Conservation (phyloP, 2,113 vertebrate species). For the Aldabrachelys gigantea region DNA sequence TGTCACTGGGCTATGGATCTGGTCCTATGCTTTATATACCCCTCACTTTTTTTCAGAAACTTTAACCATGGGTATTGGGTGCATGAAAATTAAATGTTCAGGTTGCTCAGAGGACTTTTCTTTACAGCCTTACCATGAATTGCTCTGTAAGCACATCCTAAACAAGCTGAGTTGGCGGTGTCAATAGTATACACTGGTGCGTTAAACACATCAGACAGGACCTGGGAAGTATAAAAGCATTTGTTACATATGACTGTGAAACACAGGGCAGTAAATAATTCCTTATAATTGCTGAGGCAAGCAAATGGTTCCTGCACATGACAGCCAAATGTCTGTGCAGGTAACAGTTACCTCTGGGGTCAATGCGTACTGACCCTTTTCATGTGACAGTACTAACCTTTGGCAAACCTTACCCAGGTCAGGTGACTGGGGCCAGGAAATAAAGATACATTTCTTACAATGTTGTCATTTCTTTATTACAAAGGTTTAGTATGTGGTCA, state of each 20-base stretch:
- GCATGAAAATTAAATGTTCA: background rate
- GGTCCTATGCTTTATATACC: background rate
- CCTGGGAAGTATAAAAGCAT: constrained; percentile 75
- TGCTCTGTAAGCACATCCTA: constrained; percentile 94
- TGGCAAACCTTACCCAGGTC: background rate
- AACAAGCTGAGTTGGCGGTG: constrained; percentile 89
- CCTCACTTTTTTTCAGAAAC: background rate
- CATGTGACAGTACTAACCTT: background rate
- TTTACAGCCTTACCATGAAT: constrained; percentile 85
- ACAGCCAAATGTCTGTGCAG: background rate
- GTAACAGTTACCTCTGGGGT: background rate
- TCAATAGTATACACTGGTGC: constrained; percentile 90
- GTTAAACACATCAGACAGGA: constrained; percentile 92
- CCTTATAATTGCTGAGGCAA: background rate
- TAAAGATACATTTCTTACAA: background rate
- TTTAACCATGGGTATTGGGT: constrained; percentile 5
- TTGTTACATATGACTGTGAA: background rate
- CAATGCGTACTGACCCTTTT: background rate
- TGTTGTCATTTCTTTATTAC: background rate
- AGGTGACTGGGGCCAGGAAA: background rate
- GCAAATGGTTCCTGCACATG: background rate
- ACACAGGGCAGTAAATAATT: background rate
- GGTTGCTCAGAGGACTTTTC: background rate
- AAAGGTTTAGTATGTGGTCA: background rate
- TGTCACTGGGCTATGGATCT: background rate